phyloP scores from a whole-genome alignment of 2,113 vertebrate species.

The Apeltes quadracus region DNA sequence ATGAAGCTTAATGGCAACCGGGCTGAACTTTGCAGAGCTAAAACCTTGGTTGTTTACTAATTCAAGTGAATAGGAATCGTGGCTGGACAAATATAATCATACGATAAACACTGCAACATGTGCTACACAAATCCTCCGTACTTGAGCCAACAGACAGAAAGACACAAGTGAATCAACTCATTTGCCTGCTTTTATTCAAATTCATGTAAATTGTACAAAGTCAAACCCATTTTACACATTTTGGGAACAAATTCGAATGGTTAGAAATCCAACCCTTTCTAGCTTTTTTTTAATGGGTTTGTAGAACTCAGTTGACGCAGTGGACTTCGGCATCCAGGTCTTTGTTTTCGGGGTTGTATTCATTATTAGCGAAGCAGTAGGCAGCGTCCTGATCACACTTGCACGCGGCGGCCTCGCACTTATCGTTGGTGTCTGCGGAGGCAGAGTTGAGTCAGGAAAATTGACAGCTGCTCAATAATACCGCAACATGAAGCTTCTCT shows the following conservation, averaged over 20 bases:
- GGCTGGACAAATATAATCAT: not conserved
- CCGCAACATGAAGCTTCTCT: not conserved
- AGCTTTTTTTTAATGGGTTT: not conserved
- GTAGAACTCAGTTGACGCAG: slow-evolving; percentile 61
- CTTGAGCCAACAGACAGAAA: slow-evolving; percentile 3
- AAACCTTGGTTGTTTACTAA: not conserved
- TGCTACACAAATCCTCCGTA: not conserved
- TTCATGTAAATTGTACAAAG: slow-evolving; percentile 2
- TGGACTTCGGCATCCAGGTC: slow-evolving; percentile 58
- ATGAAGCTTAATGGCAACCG: not conserved
- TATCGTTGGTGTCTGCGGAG: slow-evolving; percentile 77
- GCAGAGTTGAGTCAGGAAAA: slow-evolving; percentile 11
- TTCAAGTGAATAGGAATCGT: not conserved
- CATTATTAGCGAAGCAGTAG: slow-evolving; percentile 81
- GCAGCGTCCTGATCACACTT: slow-evolving; percentile 86
- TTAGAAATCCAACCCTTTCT: not conserved
- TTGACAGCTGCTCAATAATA: not conserved
- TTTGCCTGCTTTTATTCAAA: slow-evolving; percentile 7
- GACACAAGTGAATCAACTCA: not conserved
- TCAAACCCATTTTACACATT: not conserved
- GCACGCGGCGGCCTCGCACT: slow-evolving; percentile 84
- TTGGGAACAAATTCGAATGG: not conserved
- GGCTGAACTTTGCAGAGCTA: not conserved
- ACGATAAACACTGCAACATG: not conserved
- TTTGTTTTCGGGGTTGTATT: slow-evolving; percentile 77